Evolutionary conservation across 2,113 vertebrate species (phyloP), one percentile per base, ranked within the genome.

Genomic region (Fregata magnificens): DNA sequence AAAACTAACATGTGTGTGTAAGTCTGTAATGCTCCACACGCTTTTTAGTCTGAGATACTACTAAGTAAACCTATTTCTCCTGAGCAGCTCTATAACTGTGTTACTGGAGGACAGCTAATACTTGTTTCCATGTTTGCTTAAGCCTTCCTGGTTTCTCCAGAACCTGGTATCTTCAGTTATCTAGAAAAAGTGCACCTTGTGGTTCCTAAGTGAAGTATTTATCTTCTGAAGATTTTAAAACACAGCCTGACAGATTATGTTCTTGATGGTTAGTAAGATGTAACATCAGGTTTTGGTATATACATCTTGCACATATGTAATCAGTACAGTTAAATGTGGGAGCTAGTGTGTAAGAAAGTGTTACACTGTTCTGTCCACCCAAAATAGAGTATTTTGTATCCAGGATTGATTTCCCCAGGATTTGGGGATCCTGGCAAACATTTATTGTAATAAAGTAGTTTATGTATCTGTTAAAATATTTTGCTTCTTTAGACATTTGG

Each of bases 391-490:
- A 19, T 58, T 82, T 85, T 86, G 20, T 56, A 59, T 56, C 38
- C 55, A 90, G 16, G 52, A 62, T 29, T 82, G 7, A 38, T 72
- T 87, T 83, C 18, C 21, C 31, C 13, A 50, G 22, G 34, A 74
- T 77, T 94, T 90, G 73, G 72, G 29, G 36, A 69, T 81, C 55
- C 66, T 53, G 40, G 53, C 36, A 91, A 94, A 36, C 18, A 15
- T 80, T 85, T 91, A 16, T 81, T 82, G 7, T 10, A 79, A 71
- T 71, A 26, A 78, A 70, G 52, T 62, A 72, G 7, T 19, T 90
- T 86, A 18, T 70, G 9, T 93, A 36, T 71, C 56, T 78, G 61
- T 71, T 76, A 67, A 92, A 95, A 53, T 82, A 69, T 58, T 89
- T 77, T 82, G 38, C 62, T 87, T 56, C 69, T 82, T 88, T 38